Percentiles rank a stretch among this genome's conserved stretches.
Evolutionary conservation across 2,113 vertebrate species (phyloP).

Genomic region (Octodon degus): DNA sequence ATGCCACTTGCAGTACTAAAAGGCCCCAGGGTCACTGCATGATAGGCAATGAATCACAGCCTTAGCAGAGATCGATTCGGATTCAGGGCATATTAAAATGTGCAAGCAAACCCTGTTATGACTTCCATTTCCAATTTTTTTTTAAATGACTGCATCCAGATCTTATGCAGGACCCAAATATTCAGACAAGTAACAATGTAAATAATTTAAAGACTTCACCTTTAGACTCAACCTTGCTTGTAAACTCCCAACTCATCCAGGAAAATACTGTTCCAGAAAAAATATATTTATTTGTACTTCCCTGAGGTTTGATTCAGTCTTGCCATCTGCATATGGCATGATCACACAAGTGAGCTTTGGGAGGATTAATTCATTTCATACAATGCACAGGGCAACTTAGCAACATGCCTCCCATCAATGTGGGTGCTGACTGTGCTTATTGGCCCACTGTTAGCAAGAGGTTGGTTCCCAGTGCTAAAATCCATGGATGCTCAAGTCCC

Average conservation of each 20-base stretch:
- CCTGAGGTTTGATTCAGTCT: background rate
- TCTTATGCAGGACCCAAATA: background rate
- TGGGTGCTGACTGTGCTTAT: background rate
- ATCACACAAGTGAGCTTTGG: background rate
- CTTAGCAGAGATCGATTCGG: conserved; percentile 58
- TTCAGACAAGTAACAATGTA: background rate
- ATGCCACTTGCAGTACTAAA: conserved; percentile 74
- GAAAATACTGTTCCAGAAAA: background rate
- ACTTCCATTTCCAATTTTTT: background rate
- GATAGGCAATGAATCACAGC: conserved; percentile 83
- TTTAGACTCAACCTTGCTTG: conserved; percentile 1
- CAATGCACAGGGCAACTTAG: background rate
- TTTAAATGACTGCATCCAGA: background rate
- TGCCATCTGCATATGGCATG: background rate
- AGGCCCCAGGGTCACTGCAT: conserved; percentile 76
- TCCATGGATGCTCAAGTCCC: background rate
- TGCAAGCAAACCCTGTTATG: background rate
- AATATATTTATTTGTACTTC: background rate
- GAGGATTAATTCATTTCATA: background rate
- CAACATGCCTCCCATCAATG: background rate
- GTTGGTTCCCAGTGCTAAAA: background rate
- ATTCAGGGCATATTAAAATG: conserved; percentile 68
- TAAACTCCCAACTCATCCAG: background rate
- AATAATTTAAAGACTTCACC: background rate
- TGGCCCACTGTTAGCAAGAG: background rate